Evolutionary conservation across 2,797 vertebrate species (phyloP), one percentile per base, ranked within the genome.

Genomic region (Luscinia megarhynchos): DNA sequence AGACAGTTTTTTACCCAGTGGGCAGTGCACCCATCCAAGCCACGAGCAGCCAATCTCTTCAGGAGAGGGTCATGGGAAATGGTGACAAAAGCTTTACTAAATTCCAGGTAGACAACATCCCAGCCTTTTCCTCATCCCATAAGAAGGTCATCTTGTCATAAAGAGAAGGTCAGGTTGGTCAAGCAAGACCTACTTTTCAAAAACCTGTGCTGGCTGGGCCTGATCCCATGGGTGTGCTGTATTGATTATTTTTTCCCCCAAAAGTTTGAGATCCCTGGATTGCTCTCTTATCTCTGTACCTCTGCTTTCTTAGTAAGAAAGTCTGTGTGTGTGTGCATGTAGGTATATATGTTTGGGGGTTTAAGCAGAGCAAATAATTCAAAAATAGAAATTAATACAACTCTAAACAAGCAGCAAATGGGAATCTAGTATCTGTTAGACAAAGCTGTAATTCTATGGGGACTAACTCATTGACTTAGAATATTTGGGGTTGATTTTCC

Each of bases 311-410:
- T 34, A 46, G 22, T 43, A 34, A 67, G 30, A 51, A 76, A 58
- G 12, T 0, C 1, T 51, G 12, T 16, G 4, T 23, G 8, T 27
- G 0, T 34, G 5, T 18, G 8, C 15, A 11, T 3, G 1, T 40
- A 61, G 21, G 2, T 66, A 13, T 51, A 8, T n/a, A 2, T 51
- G 12, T 55, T 53, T 61, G 24, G 24, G 19, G 32, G 13, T 58
- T n/a, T 72, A 45, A 34, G 24, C 9, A 20, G 8, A 64, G 24
- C 20, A 82, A 89, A 16, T 46, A 61, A 48, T 59, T 75, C 0
- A 12, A 69, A 79, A 80, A 4, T 7, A 76, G 15, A 59, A 46
- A 34, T 36, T 22, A 58, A 41, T 75, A n/a, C 46, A n/a, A 14
- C n/a, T 78, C 40, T 83, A 74, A 89, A 74, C 9, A 75, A 72